A percentile compares a stretch with the other conserved stretches of the same genome.
Conservation (phyloP, 2,888 invertebrate genomes). For the Heliconius ismenius region DNA sequence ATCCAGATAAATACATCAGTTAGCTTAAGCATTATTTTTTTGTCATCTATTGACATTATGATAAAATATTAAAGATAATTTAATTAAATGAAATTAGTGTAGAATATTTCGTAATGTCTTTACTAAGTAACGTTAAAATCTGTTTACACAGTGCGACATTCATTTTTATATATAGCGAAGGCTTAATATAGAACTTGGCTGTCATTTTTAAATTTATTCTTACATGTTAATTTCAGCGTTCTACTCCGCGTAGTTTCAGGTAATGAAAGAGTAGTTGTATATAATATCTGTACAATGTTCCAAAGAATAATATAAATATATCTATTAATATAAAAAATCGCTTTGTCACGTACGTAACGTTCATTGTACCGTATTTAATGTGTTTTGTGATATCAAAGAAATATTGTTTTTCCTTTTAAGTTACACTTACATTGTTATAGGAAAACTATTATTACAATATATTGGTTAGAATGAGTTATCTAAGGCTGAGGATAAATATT, state of each 20-base stretch:
- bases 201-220: too few species aligned
- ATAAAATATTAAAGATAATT: not conserved
- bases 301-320: not conserved
- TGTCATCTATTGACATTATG: not conserved
- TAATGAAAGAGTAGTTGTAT: not conserved
- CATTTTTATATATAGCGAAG: too few species aligned
- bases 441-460: too few species aligned
- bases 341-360: not conserved
- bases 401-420: not conserved
- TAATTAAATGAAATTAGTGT: not conserved
- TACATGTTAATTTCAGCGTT: too few species aligned
- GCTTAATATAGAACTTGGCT: too few species aligned
- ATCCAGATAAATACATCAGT: not conserved
- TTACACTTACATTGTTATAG: too few species aligned
- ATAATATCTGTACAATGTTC: not conserved
- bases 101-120: not conserved
- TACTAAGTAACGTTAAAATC: too few species aligned
- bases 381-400: not conserved
- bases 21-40: not conserved
- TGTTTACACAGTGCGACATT: too few species aligned
- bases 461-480: too few species aligned
- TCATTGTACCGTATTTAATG: not conserved
- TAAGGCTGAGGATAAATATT: too few species aligned
- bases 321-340: not conserved
- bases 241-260: too few species aligned